These are phyloP conservation scores for Oryctes rhinoceros DNA, from an alignment of 1,140 invertebrate genomes.

Conservation along the genomic window DNA sequence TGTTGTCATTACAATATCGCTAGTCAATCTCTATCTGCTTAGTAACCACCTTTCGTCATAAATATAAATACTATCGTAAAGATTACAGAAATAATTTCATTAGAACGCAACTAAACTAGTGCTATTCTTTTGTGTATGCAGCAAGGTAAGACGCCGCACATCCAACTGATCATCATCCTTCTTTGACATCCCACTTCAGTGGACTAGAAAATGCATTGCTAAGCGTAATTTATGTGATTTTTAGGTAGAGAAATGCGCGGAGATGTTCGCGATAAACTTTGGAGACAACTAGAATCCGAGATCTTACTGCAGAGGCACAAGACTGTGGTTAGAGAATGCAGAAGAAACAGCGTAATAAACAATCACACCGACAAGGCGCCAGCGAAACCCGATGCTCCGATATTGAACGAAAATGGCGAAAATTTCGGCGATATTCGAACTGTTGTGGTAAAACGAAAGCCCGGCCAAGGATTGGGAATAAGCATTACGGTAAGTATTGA, in stretches of 20 bases:
- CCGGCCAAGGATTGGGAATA: conserved; percentile 80
- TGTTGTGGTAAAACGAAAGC: conserved; percentile 70
- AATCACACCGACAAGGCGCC: conserved; percentile 46
- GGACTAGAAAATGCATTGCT: neutral
- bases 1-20: too few species aligned
- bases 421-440: conserved; percentile 65
- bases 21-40: too few species aligned
- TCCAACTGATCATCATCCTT: neutral
- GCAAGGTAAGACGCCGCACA: neutral
- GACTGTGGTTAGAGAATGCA: conserved; percentile 73
- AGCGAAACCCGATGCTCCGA: conserved; percentile 49
- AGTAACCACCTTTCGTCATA: too few species aligned
- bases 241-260: conserved; percentile 74
- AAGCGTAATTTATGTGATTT: conserved; percentile 30
- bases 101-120: too few species aligned
- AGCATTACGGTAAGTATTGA: conserved; percentile 75
- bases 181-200: neutral
- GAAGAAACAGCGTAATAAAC: conserved; percentile 60
- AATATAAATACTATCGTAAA: too few species aligned
- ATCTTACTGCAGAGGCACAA: conserved; percentile 87
- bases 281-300: conserved; percentile 87
- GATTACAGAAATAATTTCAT: too few species aligned
- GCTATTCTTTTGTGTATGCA: neutral
- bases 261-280: conserved; percentile 79
- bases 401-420: conserved; percentile 49